These are phyloP conservation scores for Fissipunctia ypsillon DNA, from an alignment of 2,888 invertebrate genomes.

Conservation along the genomic window DNA sequence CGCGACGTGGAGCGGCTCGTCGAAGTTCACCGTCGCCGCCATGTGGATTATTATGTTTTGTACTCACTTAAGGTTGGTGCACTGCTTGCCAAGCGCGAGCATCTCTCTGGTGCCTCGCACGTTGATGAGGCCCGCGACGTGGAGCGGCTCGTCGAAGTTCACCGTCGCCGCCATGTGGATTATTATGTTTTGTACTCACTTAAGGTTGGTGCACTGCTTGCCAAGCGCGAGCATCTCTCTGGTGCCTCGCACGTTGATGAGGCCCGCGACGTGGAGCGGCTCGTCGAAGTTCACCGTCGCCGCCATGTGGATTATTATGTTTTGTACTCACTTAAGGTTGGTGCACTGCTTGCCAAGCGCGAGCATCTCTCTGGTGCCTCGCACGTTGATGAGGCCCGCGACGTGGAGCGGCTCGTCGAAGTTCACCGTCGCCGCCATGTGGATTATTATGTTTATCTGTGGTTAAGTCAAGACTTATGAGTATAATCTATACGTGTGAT, in stretches of 20 bases:
- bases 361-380: conserved; percentile 55
- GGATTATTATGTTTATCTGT: conserved; percentile 87
- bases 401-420: conserved; percentile 87
- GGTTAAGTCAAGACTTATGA: not conserved
- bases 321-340: conserved; percentile 42
- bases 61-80: conserved; percentile 44
- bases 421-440: conserved; percentile 88
- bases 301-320: too few relatives aligned
- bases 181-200: conserved; percentile 40
- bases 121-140: conserved; percentile 79
- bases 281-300: too few relatives aligned
- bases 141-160: conserved; percentile 82
- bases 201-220: conserved; percentile 38
- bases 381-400: conserved; percentile 77
- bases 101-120: conserved; percentile 56
- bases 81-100: conserved; percentile 38
- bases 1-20: conserved; percentile 85
- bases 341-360: conserved; percentile 35
- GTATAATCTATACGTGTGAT: too few relatives aligned
- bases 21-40: too few relatives aligned
- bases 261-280: conserved; percentile 81
- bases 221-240: conserved; percentile 43
- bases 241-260: conserved; percentile 68
- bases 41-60: too few relatives aligned
- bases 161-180: too few relatives aligned